Conservation (phyloP, 1,140 invertebrate species). For the Littorina saxatilis region DNA sequence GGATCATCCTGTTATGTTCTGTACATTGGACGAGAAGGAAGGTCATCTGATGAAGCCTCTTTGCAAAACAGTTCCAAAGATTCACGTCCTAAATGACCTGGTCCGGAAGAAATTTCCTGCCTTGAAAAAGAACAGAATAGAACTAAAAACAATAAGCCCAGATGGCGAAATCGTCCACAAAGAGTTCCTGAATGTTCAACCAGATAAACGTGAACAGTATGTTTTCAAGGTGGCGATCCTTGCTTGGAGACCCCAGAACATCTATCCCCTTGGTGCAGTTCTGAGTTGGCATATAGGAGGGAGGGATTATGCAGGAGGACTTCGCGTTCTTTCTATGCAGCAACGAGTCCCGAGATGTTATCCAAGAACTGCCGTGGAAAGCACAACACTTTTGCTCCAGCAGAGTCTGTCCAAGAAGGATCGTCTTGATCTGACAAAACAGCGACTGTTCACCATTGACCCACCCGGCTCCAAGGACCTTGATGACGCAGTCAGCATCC, state of each 20-base stretch:
- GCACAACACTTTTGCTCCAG: background rate
- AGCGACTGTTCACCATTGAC: slow-evolving; percentile 95
- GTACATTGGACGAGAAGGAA: slow-evolving; percentile 57
- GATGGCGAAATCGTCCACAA: slow-evolving; percentile 36
- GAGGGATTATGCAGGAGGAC: slow-evolving; percentile 36
- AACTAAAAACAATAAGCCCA: slow-evolving; percentile 39
- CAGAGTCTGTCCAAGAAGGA: background rate
- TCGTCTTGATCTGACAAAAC: slow-evolving; percentile 82
- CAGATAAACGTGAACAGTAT: slow-evolving; percentile 35
- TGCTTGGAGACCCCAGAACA: slow-evolving; percentile 43
- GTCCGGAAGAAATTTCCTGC: slow-evolving; percentile 34
- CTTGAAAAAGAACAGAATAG: slow-evolving; percentile 27
- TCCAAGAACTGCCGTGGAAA: background rate
- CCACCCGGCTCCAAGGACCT: slow-evolving; percentile 98
- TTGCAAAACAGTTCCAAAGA: slow-evolving; percentile 65
- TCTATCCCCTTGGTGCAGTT: slow-evolving; percentile 55
- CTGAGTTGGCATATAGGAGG: slow-evolving; percentile 39
- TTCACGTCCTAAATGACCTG: slow-evolving; percentile 55
- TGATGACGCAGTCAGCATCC: slow-evolving; percentile 93
- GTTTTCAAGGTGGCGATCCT: slow-evolving; percentile 58
- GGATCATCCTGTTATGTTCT: slow-evolving; percentile 58
- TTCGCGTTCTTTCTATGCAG: slow-evolving; percentile 48
- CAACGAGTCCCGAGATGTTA: slow-evolving; percentile 45
- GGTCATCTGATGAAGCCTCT: slow-evolving; percentile 65
- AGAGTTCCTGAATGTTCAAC: slow-evolving; percentile 41